phyloP scores from a whole-genome alignment of 1,140 invertebrate genomes.

The Medauroidea extradentata region DNA sequence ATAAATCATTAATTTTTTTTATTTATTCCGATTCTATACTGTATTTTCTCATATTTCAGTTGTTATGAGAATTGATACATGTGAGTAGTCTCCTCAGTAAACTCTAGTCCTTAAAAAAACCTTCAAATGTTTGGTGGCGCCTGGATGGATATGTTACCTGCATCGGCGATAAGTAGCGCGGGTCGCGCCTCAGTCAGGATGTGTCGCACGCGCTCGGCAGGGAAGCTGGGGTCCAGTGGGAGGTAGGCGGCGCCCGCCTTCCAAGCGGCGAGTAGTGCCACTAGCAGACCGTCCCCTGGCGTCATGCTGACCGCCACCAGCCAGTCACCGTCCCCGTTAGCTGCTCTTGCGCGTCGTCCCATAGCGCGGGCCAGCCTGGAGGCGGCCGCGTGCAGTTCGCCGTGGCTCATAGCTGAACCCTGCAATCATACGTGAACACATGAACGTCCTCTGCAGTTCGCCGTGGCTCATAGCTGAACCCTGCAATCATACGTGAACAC shows the following conservation, averaged over 20 bases:
- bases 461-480: slow-evolving; percentile 51
- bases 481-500: too few species aligned
- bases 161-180: slow-evolving; percentile 61
- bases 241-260: slow-evolving; percentile 79
- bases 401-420: slow-evolving; percentile 51
- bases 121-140: too few species aligned
- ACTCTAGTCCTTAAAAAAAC: too few species aligned
- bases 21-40: too few species aligned
- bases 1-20: too few species aligned
- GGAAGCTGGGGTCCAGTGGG: slow-evolving; percentile 73
- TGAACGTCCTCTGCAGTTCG: too few species aligned
- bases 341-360: slow-evolving; percentile 32
- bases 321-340: slow-evolving; percentile 59
- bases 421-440: too few species aligned
- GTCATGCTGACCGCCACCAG: slow-evolving; percentile 72
- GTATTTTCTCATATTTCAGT: too few species aligned
- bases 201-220: slow-evolving; percentile 65
- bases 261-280: slow-evolving; percentile 65
- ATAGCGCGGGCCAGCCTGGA: slow-evolving; percentile 54
- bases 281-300: slow-evolving; percentile 65
- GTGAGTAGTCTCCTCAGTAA: too few species aligned
- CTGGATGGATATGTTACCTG: too few species aligned
- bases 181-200: slow-evolving; percentile 73
- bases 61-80: too few species aligned
- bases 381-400: slow-evolving; percentile 52